These are phyloP conservation scores for Engystomops pustulosus DNA, from an alignment of 2,113 vertebrate genomes.

Conservation along the genomic window DNA sequence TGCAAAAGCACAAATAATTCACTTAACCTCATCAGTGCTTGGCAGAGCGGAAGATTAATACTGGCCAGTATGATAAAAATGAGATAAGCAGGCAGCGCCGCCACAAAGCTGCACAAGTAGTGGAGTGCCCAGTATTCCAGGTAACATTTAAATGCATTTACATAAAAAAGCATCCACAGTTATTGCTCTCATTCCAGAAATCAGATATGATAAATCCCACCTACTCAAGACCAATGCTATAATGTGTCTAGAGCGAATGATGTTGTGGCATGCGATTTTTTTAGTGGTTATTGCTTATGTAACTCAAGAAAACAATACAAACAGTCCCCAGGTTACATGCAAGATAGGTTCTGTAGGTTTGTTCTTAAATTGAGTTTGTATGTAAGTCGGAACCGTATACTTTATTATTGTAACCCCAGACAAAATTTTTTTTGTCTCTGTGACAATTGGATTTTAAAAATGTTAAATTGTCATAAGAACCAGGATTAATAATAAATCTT, in stretches of 20 bases:
- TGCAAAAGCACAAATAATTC: slow-evolving; percentile 56
- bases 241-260: neutral
- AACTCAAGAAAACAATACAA: no score
- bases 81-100: slow-evolving; percentile 20
- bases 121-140: neutral
- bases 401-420: no score
- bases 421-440: no score
- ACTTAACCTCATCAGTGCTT: slow-evolving; percentile 58
- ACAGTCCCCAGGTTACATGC: no score
- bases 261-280: neutral
- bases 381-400: no score
- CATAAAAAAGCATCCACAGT: no score
- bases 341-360: no score
- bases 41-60: slow-evolving; percentile 49
- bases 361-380: no score
- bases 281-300: slow-evolving; percentile 5
- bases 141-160: slow-evolving; percentile 13
- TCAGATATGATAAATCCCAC: neutral
- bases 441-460: no score
- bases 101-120: neutral
- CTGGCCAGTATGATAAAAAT: slow-evolving; percentile 39
- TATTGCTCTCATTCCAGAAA: no score
- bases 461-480: no score
- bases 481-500: no score
- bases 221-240: neutral